These are phyloP conservation scores for Venustoraphidia nigricollis DNA, from an alignment of 2,888 invertebrate genomes.

Conservation along the genomic window DNA sequence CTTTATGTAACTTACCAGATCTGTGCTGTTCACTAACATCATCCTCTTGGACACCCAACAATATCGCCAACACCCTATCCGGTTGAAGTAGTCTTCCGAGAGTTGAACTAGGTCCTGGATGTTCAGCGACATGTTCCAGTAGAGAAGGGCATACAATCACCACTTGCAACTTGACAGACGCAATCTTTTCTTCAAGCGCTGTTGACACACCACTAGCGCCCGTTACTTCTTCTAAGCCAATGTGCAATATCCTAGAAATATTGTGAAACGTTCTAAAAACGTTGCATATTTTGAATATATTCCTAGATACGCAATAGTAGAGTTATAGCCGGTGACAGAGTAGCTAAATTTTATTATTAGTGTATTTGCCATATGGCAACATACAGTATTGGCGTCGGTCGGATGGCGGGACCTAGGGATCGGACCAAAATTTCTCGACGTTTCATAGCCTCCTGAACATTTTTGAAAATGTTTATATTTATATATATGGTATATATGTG, in stretches of 20 bases:
- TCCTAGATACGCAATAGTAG: too few species aligned
- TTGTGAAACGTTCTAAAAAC: not conserved
- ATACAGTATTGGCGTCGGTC: too few species aligned
- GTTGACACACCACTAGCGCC: slow-evolving; percentile 30
- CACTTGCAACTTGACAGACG: slow-evolving; percentile 59
- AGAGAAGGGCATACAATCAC: slow-evolving; percentile 67
- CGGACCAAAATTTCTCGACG: too few species aligned
- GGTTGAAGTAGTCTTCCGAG: slow-evolving; percentile 44
- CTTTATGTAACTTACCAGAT: slow-evolving; percentile 33
- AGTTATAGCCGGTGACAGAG: too few species aligned
- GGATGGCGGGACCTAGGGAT: too few species aligned
- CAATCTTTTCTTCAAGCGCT: slow-evolving; percentile 37
- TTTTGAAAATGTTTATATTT: too few species aligned
- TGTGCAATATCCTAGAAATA: slow-evolving; percentile 49
- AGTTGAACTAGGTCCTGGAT: slow-evolving; percentile 34
- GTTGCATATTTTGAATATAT: too few species aligned
- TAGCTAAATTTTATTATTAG: too few species aligned
- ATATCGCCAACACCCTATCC: slow-evolving; percentile 63
- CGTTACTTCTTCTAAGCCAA: slow-evolving; percentile 54
- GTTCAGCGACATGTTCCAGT: slow-evolving; percentile 39
- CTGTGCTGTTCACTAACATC: slow-evolving; percentile 53
- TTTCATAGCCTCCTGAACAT: too few species aligned
- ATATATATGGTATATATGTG: too few species aligned
- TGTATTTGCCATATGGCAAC: too few species aligned
- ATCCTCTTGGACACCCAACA: slow-evolving; percentile 62